Evolutionary conservation across 2,113 vertebrate genomes (phyloP), one percentile per base, ranked within the genome.

Genomic region (Merops nubicus): DNA sequence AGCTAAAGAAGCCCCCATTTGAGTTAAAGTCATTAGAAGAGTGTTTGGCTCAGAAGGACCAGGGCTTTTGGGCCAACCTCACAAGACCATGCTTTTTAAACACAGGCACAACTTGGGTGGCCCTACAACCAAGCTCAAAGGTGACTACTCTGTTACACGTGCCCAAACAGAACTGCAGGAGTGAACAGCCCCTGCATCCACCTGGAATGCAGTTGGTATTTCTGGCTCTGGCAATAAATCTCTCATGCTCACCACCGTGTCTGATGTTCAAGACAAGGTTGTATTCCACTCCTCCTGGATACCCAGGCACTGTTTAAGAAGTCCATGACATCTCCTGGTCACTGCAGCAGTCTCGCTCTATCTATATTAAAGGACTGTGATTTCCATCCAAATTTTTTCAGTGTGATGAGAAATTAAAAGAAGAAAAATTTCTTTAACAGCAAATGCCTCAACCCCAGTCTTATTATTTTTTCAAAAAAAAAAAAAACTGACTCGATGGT

Each of bases 371-470:
- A 88, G 62, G 53, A 54, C 77, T 56, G 7, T 19, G 40, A 74
- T 64, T 95, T 87, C 67, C 76, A 89, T 33, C 54, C 29, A 18
- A 26, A 31, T 26, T 86, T 80, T 59, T 43, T 33, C 29, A 21
- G 34, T 82, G 23, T 43, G 31, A 79, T 85, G 54, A 84, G 54
- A 96, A 91, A 94, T 81, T 68, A 79, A 85, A 96, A 43, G 33
- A 85, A 88, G 70, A 62, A 90, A 69, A 26, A 73, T 57, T 82
- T 85, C 64, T 95, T 94, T 95, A 90, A 62, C 59, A 91, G 85
- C n/a, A 76, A 90, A 88, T 93, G 67, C 59, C 53, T 94, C 59
- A 79, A 86, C 50, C 85, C 40, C 59, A 90, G 26, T 63, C 59
- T 77, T 42, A 76, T 45, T 76, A 34, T 36, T 79, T 45, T 69